Base-by-base conservation (phyloP, 2,888 invertebrate genomes). In the Drosophila mayaguana region DNA sequence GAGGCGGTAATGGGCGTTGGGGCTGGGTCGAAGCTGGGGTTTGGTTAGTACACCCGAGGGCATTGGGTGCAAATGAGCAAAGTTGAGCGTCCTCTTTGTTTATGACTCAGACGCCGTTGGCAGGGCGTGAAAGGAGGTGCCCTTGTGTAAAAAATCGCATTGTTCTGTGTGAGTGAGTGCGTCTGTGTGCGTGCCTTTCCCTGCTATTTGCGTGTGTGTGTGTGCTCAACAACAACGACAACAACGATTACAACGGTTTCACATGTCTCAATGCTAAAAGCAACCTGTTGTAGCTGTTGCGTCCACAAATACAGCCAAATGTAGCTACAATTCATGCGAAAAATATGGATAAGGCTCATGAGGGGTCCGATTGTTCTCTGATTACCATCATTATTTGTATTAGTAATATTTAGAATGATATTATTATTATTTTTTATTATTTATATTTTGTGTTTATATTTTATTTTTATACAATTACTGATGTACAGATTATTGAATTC, bases 61-160 rank as follows among this genome's bases (percentile, higher is more conserved):
- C 63, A 80, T 79, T 72, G 79, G 81, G 72, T 86, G 86, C 70
- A 83, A 81, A 86, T 81, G 83, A 84, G 83, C 72, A 84, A 78
- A 74, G 79, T 79, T 74, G 76, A 67, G 79, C 62, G 61, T 60
- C 71, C 63, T 54, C 60, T 65, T 83, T 75, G 81, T 75, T 83
- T 79, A 69, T 73, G 75, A 77, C 71, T 71, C 77, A 63, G 86
- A 68, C 69, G 54, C 63, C 50, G 68, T 56, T 46, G 63, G 67
- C 20, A 54, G 75, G 43, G 70, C 63, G 69, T 67, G 53, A 25
- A 69, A 68, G 65, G 50, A 53, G 66, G 50, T 38, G 62, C 59
- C 59, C 61, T 45, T 60, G 45, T 50, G 40, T 54, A 43, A 56
- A 56, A 43, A 54, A 45, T 57, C 34, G 61, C 32, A 42, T 46